Conservation (phyloP, 2,797 vertebrate species). For the Ptychobarbus kaznakovi region DNA sequence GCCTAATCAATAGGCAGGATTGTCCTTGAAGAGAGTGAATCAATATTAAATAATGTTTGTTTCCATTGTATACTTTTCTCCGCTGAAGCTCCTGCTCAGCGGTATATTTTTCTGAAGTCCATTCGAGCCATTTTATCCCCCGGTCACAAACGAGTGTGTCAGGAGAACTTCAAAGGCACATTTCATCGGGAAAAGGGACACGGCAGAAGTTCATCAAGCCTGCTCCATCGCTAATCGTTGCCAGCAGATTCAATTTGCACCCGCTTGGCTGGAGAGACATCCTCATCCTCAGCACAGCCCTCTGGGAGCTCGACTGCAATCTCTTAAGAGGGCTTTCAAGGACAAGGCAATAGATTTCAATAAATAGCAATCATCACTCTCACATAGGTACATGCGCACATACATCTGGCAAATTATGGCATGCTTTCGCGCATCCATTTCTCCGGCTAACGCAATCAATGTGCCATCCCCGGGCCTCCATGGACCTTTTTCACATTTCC, state of each 20-base stretch:
- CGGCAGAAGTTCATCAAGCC: constrained; percentile 8
- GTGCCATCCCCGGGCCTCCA: constrained; percentile 1
- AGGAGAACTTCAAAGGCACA: constrained; percentile 37
- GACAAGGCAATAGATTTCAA: constrained; percentile 50
- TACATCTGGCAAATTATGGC: constrained; percentile 37
- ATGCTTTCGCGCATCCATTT: constrained; percentile 11
- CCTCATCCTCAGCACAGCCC: constrained; percentile 39
- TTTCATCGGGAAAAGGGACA: not conserved
- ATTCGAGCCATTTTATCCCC: constrained; percentile 10
- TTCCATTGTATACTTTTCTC: not conserved
- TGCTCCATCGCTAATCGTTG: constrained; percentile 51
- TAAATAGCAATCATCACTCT: constrained; percentile 60
- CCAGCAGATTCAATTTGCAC: constrained; percentile 67
- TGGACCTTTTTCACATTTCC: too few species aligned
- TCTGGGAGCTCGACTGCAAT: constrained; percentile 54
- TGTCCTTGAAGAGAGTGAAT: constrained; percentile 26
- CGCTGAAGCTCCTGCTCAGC: not conserved
- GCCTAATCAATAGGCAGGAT: not conserved
- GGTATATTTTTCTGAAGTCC: not conserved
- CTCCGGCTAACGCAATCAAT: constrained; percentile 45
- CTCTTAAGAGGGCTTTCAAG: constrained; percentile 51
- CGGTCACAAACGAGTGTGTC: constrained; percentile 37
- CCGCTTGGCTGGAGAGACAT: constrained; percentile 45
- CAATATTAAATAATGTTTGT: constrained; percentile 22
- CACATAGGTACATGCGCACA: constrained; percentile 24